These are phyloP conservation scores for Vidua macroura DNA, from an alignment of 2,113 vertebrate species.

Conservation along the genomic window DNA sequence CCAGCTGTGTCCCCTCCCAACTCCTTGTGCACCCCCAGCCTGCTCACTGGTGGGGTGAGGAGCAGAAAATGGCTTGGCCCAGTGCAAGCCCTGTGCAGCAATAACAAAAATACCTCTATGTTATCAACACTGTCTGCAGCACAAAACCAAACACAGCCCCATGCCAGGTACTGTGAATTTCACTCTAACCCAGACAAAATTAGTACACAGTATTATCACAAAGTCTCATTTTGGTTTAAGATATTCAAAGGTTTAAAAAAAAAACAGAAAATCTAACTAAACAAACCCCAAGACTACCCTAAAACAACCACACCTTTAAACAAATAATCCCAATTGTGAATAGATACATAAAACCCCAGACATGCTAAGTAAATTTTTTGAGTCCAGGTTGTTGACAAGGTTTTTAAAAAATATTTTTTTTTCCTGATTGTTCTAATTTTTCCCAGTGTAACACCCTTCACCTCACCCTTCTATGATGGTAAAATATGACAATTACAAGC, in stretches of 20 bases:
- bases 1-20: accelerated
- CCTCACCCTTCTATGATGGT: neutral
- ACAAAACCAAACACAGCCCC: neutral
- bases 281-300: neutral
- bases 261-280: neutral
- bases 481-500: neutral
- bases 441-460: neutral
- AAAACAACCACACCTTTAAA: neutral
- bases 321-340: neutral
- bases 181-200: neutral
- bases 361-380: neutral
- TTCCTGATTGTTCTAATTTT: neutral
- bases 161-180: neutral
- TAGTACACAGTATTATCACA: neutral
- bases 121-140: neutral
- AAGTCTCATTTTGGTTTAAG: neutral
- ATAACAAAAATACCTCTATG: accelerated
- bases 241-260: neutral
- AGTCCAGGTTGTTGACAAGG: neutral
- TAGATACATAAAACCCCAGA: neutral
- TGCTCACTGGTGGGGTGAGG: neutral
- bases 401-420: neutral
- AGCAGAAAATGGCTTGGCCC: neutral
- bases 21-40: neutral
- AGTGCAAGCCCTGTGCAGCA: neutral